phyloP scores from a whole-genome alignment of 2,888 invertebrate genomes.

The Molanna angustata region DNA sequence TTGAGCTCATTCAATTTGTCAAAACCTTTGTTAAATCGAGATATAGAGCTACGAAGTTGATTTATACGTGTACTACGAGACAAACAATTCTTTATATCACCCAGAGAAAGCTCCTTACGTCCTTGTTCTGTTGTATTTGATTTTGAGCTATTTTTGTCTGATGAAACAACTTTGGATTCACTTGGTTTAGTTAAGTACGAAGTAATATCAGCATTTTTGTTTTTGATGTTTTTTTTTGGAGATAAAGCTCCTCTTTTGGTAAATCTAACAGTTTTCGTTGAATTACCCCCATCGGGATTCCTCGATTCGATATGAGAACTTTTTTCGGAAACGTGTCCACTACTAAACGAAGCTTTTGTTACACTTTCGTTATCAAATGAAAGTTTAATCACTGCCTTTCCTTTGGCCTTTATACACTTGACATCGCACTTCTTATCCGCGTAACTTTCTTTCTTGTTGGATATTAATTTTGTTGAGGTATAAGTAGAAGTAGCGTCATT shows the following conservation, averaged over 20 bases:
- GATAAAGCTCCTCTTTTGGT: conserved; percentile 42
- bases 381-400: conserved; percentile 30
- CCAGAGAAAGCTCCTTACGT: conserved; percentile 62
- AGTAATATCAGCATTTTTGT: conserved; percentile 29
- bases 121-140: conserved; percentile 42
- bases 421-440: conserved; percentile 39
- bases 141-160: conserved; percentile 22
- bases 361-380: conserved; percentile 30
- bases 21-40: conserved; percentile 62
- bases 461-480: conserved; percentile 19
- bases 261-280: conserved; percentile 36
- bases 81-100: conserved; percentile 67
- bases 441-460: conserved; percentile 23
- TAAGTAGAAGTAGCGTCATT: conserved; percentile 13
- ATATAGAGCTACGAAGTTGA: conserved; percentile 67
- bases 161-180: conserved; percentile 21
- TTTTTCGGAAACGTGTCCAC: conserved; percentile 34
- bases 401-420: conserved; percentile 37
- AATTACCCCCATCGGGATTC: conserved; percentile 9
- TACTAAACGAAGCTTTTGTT: background rate
- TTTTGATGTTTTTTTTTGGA: conserved; percentile 36
- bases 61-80: conserved; percentile 65
- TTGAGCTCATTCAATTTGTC: conserved; percentile 55
- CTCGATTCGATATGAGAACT: conserved; percentile 15
- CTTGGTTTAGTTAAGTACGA: conserved; percentile 31